These are phyloP conservation scores for Sinocyclocheilus anshuiensis DNA, from an alignment of 2,113 vertebrate species.

Conservation along the genomic window DNA sequence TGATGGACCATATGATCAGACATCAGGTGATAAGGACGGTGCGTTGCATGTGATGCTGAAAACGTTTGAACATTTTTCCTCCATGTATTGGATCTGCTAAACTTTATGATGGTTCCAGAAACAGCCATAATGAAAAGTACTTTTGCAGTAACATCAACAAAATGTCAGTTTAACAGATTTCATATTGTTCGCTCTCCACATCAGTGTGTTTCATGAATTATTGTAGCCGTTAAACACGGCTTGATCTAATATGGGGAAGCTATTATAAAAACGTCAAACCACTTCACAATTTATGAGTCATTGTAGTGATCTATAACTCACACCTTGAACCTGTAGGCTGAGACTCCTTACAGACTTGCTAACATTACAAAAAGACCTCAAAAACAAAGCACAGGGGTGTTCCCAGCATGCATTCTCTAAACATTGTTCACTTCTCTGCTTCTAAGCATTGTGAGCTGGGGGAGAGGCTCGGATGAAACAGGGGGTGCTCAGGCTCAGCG, in stretches of 20 bases:
- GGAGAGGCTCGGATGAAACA: slow-evolving; percentile 34
- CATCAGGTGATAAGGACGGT: slow-evolving; percentile 17
- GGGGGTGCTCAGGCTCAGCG: slow-evolving; percentile 63
- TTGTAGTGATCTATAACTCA: slow-evolving; percentile 20
- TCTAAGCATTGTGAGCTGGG: background rate
- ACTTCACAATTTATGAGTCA: slow-evolving; percentile 19
- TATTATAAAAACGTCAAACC: slow-evolving; percentile 44
- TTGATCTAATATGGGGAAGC: slow-evolving; percentile 40
- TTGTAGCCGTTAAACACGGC: slow-evolving; percentile 19
- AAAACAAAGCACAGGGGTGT: background rate
- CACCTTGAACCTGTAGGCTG: slow-evolving; percentile 8
- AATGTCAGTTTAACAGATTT: background rate
- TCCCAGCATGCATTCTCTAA: slow-evolving; percentile 15
- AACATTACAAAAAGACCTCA: slow-evolving; percentile 26
- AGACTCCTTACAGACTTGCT: slow-evolving; percentile 1
- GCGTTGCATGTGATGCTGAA: background rate
- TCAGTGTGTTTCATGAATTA: slow-evolving; percentile 38
- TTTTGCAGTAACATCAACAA: slow-evolving; percentile 1
- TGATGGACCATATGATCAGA: slow-evolving; percentile 11
- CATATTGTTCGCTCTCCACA: background rate
- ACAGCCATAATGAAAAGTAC: background rate
- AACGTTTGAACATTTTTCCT: background rate
- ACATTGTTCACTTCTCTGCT: slow-evolving; percentile 29
- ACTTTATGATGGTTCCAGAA: background rate
- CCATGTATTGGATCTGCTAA: too few species aligned